Evolutionary conservation across 2,113 vertebrate genomes (phyloP).

Genomic region (Heterocephalus glaber): DNA sequence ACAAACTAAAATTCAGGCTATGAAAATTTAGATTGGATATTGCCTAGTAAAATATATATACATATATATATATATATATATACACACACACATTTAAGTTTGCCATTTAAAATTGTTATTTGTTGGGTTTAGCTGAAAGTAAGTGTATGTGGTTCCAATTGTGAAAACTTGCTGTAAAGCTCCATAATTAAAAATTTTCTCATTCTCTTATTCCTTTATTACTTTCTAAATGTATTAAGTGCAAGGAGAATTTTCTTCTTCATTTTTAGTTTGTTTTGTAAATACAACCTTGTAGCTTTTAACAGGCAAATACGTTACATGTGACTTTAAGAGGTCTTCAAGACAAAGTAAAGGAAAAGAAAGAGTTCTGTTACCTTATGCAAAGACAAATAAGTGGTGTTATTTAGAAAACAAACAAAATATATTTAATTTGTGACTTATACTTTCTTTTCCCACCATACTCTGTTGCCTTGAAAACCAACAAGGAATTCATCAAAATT

Average conservation of each 20-base stretch:
- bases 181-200: not conserved
- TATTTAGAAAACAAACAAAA: constrained; percentile 47
- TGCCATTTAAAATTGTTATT: constrained; percentile 69
- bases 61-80: not conserved
- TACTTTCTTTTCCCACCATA: not conserved
- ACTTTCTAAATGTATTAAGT: constrained; percentile 2
- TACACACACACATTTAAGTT: not conserved
- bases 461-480: not conserved
- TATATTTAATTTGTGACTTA: constrained; percentile 13
- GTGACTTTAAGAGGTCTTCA: constrained; percentile 17
- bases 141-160: not conserved
- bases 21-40: constrained; percentile 64
- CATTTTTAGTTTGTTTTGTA: not conserved
- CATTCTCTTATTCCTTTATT: constrained; percentile 15
- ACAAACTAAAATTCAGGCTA: constrained; percentile 57
- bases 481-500: not conserved
- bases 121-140: constrained; percentile 66
- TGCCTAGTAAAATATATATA: constrained; percentile 54
- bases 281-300: constrained; percentile 48
- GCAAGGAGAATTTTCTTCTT: not conserved
- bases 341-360: constrained; percentile 9
- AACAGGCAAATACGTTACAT: constrained; percentile 16
- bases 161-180: constrained; percentile 56
- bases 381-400: not conserved
- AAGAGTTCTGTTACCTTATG: constrained; percentile 65